Percentiles rank a stretch among this genome's conserved stretches.
phyloP scores from a whole-genome alignment of 2,113 vertebrate species.

The Ailurus styani region DNA sequence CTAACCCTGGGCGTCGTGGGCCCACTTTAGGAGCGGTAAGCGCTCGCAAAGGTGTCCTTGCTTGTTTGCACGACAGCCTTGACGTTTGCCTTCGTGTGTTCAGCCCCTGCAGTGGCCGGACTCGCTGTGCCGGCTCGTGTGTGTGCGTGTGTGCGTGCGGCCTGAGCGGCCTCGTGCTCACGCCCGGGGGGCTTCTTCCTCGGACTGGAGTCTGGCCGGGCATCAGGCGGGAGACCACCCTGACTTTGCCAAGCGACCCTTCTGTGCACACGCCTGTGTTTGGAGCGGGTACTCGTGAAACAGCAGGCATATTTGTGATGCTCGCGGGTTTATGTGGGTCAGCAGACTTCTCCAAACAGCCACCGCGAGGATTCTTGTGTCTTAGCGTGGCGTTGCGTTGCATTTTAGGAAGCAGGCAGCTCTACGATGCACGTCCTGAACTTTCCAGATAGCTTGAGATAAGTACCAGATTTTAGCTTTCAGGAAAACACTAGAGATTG shows the following conservation, averaged over 20 bases:
- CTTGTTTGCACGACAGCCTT: too few species aligned
- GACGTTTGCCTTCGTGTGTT: background rate
- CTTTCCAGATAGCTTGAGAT: background rate
- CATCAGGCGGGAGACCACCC: background rate
- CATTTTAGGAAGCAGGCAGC: background rate
- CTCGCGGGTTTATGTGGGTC: background rate
- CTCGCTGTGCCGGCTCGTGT: too few species aligned
- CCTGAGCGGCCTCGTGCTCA: background rate
- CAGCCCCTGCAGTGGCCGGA: accelerated
- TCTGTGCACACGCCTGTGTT: background rate
- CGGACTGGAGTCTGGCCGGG: background rate
- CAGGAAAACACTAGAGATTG: background rate
- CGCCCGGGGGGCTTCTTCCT: background rate
- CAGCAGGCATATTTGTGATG: background rate
- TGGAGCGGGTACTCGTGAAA: background rate
- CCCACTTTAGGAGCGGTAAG: accelerated
- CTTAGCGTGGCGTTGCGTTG: accelerated
- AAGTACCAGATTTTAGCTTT: too few species aligned
- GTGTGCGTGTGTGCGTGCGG: accelerated
- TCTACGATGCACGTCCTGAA: accelerated
- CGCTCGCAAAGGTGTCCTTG: accelerated
- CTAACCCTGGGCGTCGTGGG: accelerated
- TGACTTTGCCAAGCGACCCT: background rate
- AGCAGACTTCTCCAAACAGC: too few species aligned
- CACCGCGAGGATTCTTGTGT: too few species aligned